A percentile compares a stretch with the other conserved stretches of the same genome.
Conservation (phyloP, 2,888 invertebrate genomes). For the Busseola fusca region DNA sequence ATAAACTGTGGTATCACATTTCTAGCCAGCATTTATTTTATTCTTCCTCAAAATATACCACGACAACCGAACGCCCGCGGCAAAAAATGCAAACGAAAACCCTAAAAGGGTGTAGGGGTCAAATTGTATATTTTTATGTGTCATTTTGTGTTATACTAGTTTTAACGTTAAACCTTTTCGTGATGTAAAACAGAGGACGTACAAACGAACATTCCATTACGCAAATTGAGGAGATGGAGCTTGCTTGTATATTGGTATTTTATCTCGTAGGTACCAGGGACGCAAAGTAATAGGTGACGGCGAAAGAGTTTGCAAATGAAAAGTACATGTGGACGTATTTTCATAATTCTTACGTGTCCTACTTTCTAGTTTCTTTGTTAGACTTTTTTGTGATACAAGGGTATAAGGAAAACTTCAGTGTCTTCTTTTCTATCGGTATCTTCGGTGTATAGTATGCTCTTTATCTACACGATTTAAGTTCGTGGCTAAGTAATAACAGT, state of each 20-base stretch:
- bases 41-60: constrained; percentile 35
- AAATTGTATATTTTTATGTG: constrained; percentile 51
- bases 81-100: constrained; percentile 43
- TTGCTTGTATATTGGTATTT: constrained; percentile 30
- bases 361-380: constrained; percentile 37
- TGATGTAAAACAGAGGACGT: constrained; percentile 46
- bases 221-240: constrained; percentile 55
- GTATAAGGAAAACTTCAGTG: constrained; percentile 8
- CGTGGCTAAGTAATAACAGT: background rate
- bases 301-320: constrained; percentile 47
- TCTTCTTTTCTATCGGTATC: background rate
- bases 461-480: background rate
- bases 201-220: constrained; percentile 54
- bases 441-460: background rate
- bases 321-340: constrained; percentile 29
- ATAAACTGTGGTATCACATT: constrained; percentile 7
- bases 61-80: constrained; percentile 37
- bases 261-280: background rate
- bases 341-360: constrained; percentile 49
- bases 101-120: constrained; percentile 47
- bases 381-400: constrained; percentile 25
- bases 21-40: constrained; percentile 41
- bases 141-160: constrained; percentile 50
- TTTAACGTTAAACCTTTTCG: constrained; percentile 41
- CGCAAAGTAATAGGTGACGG: constrained; percentile 38